A percentile compares a stretch with the other conserved stretches of the same genome.
These are phyloP conservation scores for Macropis europaea DNA, from an alignment of 2,888 invertebrate genomes.

Conservation along the genomic window DNA sequence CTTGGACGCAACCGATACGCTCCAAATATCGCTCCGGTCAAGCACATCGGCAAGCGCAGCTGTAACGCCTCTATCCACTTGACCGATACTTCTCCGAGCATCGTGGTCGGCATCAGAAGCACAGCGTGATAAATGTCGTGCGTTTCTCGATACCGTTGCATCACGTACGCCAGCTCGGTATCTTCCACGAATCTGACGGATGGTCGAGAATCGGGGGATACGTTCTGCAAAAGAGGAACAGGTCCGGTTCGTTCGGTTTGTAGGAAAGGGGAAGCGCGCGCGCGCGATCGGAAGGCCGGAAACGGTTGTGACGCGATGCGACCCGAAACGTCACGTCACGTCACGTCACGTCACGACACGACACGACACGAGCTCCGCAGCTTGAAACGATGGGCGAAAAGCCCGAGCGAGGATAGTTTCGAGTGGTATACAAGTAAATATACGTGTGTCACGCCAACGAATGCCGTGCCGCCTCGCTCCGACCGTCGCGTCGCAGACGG, in stretches of 20 bases:
- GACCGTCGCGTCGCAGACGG: too few species aligned
- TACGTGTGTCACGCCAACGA: too few species aligned
- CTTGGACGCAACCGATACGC: slow-evolving; percentile 92
- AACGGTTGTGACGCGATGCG: too few species aligned
- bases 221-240: slow-evolving; percentile 82
- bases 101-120: slow-evolving; percentile 95
- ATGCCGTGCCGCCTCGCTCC: too few species aligned
- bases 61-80: slow-evolving; percentile 99
- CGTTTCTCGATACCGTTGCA: slow-evolving; percentile 98
- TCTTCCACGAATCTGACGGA: slow-evolving; percentile 96
- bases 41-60: slow-evolving; percentile 96
- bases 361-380: too few species aligned
- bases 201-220: slow-evolving; percentile 95
- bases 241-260: neutral
- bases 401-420: too few species aligned
- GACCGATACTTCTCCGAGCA: slow-evolving; percentile 95
- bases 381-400: too few species aligned
- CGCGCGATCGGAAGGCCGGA: too few species aligned
- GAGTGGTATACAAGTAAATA: too few species aligned
- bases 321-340: too few species aligned
- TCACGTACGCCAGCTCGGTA: slow-evolving; percentile 94
- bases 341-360: too few species aligned
- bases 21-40: slow-evolving; percentile 95
- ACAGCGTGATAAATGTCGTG: slow-evolving; percentile 97
- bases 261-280: too few species aligned